Evolutionary conservation across 2,797 vertebrate genomes (phyloP).

Genomic region (Crocidura indochinensis): DNA sequence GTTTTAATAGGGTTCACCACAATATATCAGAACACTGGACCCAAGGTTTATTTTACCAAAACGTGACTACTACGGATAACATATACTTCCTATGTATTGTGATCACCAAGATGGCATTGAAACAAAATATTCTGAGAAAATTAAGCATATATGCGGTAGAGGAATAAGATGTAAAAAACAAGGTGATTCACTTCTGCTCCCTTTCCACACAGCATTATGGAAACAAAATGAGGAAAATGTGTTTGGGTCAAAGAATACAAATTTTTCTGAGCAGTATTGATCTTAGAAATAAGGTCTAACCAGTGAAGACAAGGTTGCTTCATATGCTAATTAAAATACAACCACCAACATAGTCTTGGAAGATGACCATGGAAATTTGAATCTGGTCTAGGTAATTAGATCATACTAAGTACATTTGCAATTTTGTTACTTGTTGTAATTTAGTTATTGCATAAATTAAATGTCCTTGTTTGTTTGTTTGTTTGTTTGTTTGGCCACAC

Average conservation of each 20-base stretch:
- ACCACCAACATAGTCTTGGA: background rate
- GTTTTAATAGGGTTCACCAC: background rate
- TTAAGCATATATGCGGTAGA: background rate
- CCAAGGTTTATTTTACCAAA: conserved; percentile 8
- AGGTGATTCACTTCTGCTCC: background rate
- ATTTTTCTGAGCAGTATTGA: background rate
- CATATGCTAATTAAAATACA: conserved; percentile 20
- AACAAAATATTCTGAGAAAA: conserved; percentile 21
- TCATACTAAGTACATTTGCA: background rate
- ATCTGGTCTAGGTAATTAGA: conserved; percentile 8
- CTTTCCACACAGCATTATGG: background rate
- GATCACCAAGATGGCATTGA: background rate
- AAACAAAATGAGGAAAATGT: background rate
- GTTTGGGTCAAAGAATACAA: background rate
- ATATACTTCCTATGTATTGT: conserved; percentile 2
- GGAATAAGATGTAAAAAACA: background rate
- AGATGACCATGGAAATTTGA: conserved; percentile 16
- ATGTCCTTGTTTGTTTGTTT: too few species aligned
- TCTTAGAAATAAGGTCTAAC: conserved; percentile 9
- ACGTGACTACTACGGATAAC: background rate
- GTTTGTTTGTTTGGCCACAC: too few species aligned
- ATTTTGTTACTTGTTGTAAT: background rate
- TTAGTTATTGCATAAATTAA: background rate
- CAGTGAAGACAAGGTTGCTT: background rate
- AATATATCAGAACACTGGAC: background rate